Base-by-base conservation (phyloP, 2,797 vertebrate genomes). In the Cossypha heuglini region DNA sequence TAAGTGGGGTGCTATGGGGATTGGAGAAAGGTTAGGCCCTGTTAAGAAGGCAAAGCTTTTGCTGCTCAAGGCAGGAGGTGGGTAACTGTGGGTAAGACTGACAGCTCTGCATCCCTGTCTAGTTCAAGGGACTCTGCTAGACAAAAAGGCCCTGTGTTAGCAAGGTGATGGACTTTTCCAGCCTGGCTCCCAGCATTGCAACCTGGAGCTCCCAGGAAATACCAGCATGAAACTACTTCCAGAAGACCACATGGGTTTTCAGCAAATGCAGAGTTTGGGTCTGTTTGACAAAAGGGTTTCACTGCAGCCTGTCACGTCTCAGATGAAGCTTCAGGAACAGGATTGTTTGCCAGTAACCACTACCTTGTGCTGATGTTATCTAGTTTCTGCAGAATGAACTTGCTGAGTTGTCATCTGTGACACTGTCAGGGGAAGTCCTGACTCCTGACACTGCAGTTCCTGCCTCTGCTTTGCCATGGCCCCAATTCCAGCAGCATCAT, bases 361-460 rank as follows among this genome's bases (percentile, higher is more conserved):
- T 46, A 92, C 92, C 78, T 46, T 91, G 13, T 73, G 92, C 91
- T 97, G 98, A 98, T 98, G 96, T 97, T 98, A 98, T 98, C 98
- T 88, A 46, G 86, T 91, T 98, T 98, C 97, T 98, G 96, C 96
- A 98, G 98, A 98, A 98, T 96, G 93, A 94, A 95, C 94, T 96
- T 88, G 29, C 96, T 96, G 96, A 97, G 92, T 76, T 97, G 61
- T 95, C 94, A 96, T 93, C 93, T 74, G 86, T 83, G 59, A 86
- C 52, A 45, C 81, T 2, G 4, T 93, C 79, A 93, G 98, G 97
- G 98, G 97, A 98, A 98, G 97, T 97, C 97, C 97, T 98, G 59
- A 78, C 92, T 93, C 84, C 68, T 95, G 95, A 95, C 95, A 68
- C 91, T 86, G 71, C 78, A 95, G 92, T 91, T 94, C 79, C 92